A percentile compares a stretch with the other conserved stretches of the same genome.
These are phyloP conservation scores for Acrocephalus arundinaceus DNA, from an alignment of 2,113 vertebrate genomes.

Conservation along the genomic window DNA sequence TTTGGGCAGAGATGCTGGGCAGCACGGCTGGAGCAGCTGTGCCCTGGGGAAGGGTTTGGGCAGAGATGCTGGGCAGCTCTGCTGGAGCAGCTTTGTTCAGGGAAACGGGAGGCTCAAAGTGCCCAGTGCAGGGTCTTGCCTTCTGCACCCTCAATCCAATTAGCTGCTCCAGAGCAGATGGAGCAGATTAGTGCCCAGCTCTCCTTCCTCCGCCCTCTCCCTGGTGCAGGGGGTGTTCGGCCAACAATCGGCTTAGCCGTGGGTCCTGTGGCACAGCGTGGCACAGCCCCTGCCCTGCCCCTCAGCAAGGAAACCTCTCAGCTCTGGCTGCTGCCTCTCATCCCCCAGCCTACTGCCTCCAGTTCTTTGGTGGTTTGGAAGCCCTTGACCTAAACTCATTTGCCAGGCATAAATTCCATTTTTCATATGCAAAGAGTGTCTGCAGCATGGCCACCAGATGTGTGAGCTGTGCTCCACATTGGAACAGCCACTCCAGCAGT, in stretches of 20 bases:
- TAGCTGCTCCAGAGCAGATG: conserved; percentile 41
- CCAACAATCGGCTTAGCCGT: neutral
- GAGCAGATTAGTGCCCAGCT: conserved; percentile 20
- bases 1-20: neutral
- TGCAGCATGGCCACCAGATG: rapidly evolving
- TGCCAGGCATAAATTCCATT: neutral
- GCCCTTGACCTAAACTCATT: neutral
- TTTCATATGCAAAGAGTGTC: neutral
- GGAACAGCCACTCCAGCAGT: rapidly evolving
- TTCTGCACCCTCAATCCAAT: conserved; percentile 20
- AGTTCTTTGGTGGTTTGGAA: neutral
- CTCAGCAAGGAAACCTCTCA: neutral
- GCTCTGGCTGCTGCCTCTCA: neutral
- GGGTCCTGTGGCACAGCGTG: neutral
- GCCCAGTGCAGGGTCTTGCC: neutral
- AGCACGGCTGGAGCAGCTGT: neutral
- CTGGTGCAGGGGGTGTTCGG: neutral
- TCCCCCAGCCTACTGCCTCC: rapidly evolving
- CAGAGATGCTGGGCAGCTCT: neutral
- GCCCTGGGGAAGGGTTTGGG: neutral
- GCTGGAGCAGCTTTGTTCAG: neutral
- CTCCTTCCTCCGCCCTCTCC: neutral
- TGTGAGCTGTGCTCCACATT: rapidly evolving
- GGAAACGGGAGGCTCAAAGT: rapidly evolving
- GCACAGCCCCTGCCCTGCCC: neutral